phyloP scores from a whole-genome alignment of 2,888 invertebrate species.

The Quadroppia sp. region DNA sequence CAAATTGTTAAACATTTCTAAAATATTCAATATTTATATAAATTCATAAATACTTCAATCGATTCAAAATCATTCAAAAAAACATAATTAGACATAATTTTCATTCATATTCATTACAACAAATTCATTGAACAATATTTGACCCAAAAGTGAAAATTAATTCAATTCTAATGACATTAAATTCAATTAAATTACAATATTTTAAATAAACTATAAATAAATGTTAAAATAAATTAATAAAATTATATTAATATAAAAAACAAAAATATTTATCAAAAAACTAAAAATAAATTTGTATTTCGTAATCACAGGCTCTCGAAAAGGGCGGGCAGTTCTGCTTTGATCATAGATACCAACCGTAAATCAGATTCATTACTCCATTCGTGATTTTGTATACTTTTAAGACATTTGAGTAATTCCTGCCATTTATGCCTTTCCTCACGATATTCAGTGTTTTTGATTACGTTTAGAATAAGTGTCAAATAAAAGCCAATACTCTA shows the following conservation, averaged over 20 bases:
- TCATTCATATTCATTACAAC: too few relatives aligned
- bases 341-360: background rate
- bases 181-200: background rate
- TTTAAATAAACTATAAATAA: background rate
- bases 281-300: background rate
- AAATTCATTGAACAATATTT: background rate
- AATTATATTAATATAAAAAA: background rate
- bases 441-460: conserved; percentile 74
- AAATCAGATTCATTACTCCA: conserved; percentile 39
- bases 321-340: background rate
- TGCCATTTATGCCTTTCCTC: conserved; percentile 74
- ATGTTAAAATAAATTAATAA: too few relatives aligned
- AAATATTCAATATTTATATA: too few relatives aligned
- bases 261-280: background rate
- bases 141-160: background rate
- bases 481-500: conserved; percentile 74
- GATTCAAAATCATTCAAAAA: too few relatives aligned
- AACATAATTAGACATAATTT: too few relatives aligned
- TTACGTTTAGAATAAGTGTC: conserved; percentile 70
- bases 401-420: conserved; percentile 77
- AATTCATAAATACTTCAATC: too few relatives aligned
- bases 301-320: conserved; percentile 22
- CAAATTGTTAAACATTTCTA: too few relatives aligned
- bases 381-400: conserved; percentile 60
- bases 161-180: background rate